These are phyloP conservation scores for Muraenolepis orangiensis DNA, from an alignment of 2,797 vertebrate genomes.

Conservation along the genomic window DNA sequence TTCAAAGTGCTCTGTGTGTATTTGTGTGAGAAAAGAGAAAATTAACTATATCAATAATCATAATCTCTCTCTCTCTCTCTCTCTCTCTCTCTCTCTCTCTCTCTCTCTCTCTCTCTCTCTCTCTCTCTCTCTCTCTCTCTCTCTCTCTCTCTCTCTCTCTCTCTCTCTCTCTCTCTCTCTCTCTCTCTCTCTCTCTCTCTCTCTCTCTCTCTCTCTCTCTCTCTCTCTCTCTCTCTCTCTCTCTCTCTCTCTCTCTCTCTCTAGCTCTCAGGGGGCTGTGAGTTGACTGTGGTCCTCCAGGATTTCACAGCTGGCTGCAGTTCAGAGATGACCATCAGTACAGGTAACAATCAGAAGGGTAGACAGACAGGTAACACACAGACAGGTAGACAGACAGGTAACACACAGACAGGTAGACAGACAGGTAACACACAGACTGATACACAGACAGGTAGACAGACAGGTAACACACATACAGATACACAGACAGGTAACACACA, in stretches of 20 bases:
- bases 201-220: constrained; percentile 1
- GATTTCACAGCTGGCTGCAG: constrained; percentile 87
- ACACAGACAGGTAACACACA: constrained; percentile 76
- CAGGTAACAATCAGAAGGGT: constrained; percentile 66
- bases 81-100: background rate
- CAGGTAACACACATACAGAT: constrained; percentile 46
- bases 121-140: background rate
- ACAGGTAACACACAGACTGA: background rate
- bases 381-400: background rate
- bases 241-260: background rate
- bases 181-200: background rate
- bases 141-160: constrained; percentile 12
- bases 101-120: constrained; percentile 1
- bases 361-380: constrained; percentile 80
- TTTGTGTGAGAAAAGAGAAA: background rate
- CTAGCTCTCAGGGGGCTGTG: constrained; percentile 89
- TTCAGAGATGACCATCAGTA: constrained; percentile 63
- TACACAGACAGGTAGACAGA: background rate
- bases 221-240: constrained; percentile 1
- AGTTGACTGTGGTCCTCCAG: constrained; percentile 93
- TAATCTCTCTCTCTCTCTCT: constrained; percentile 16
- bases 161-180: background rate
- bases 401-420: background rate
- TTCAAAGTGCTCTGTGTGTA: too few species aligned
- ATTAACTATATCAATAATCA: background rate